Evolutionary conservation across 2,888 invertebrate species (phyloP).

Genomic region (Trichopria drosophilae): DNA sequence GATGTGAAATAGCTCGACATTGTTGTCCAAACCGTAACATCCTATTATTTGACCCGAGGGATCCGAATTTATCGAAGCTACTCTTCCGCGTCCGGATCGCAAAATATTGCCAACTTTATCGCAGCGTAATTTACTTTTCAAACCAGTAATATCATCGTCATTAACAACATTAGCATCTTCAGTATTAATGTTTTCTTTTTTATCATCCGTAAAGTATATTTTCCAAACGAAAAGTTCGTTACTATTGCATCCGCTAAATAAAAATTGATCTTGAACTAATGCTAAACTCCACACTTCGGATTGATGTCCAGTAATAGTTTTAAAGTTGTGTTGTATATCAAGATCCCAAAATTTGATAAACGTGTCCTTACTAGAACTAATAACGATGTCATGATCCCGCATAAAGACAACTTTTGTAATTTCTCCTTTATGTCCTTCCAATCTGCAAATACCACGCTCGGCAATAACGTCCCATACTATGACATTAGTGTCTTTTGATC

Average conservation of each 20-base stretch:
- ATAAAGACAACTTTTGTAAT: slow-evolving; percentile 82
- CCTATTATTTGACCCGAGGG: slow-evolving; percentile 72
- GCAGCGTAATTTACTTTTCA: slow-evolving; percentile 71
- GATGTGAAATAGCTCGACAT: slow-evolving; percentile 82
- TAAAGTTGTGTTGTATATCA: slow-evolving; percentile 92
- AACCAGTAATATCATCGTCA: slow-evolving; percentile 37
- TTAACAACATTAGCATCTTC: slow-evolving; percentile 63
- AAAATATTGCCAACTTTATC: slow-evolving; percentile 79
- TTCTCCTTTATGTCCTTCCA: slow-evolving; percentile 89
- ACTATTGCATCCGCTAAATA: slow-evolving; percentile 88
- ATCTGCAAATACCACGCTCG: slow-evolving; percentile 84
- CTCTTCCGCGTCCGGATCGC: slow-evolving; percentile 77
- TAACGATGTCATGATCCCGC: slow-evolving; percentile 68
- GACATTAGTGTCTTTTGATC: slow-evolving; percentile 90
- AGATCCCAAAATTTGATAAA: slow-evolving; percentile 98
- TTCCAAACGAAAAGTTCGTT: slow-evolving; percentile 85
- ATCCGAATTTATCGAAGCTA: slow-evolving; percentile 76
- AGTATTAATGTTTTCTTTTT: slow-evolving; percentile 53
- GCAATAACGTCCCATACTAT: slow-evolving; percentile 94
- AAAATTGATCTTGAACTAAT: slow-evolving; percentile 73
- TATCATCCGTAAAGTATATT: slow-evolving; percentile 63
- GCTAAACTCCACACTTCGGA: slow-evolving; percentile 88
- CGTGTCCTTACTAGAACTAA: slow-evolving; percentile 89
- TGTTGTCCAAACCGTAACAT: slow-evolving; percentile 81
- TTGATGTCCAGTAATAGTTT: slow-evolving; percentile 86